Percentiles rank a stretch among this genome's conserved stretches.
Conservation (phyloP, 2,113 vertebrate genomes). For the Mungos mungo region DNA sequence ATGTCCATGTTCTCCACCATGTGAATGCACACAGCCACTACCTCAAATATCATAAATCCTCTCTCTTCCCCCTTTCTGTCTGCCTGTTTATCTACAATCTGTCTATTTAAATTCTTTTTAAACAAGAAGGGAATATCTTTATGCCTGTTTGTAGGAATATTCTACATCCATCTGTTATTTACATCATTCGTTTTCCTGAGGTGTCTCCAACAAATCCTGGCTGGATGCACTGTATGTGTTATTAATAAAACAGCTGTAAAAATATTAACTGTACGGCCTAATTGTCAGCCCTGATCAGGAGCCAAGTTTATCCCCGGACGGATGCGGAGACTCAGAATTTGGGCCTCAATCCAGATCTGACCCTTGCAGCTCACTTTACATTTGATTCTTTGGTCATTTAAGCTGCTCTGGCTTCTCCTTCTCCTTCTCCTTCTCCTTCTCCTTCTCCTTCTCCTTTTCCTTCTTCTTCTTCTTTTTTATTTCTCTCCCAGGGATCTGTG, state of each 20-base stretch:
- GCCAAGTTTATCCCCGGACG: constrained; percentile 81
- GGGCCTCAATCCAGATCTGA: constrained; percentile 81
- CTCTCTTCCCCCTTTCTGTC: constrained; percentile 68
- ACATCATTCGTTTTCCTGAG: constrained; percentile 89
- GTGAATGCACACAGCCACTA: constrained; percentile 1
- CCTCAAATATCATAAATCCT: constrained; percentile 69
- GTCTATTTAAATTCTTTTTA: constrained; percentile 85
- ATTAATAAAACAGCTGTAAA: constrained; percentile 93
- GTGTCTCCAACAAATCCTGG: constrained; percentile 90
- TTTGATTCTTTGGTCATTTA: constrained; percentile 64
- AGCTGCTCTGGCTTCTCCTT: neutral
- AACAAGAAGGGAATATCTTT: constrained; percentile 86
- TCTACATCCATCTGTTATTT: constrained; percentile 90
- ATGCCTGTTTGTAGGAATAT: constrained; percentile 85
- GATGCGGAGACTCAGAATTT: constrained; percentile 79
- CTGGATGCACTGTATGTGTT: constrained; percentile 85
- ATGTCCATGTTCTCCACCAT: constrained; percentile 37
- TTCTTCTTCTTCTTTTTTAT: too few relatives aligned
- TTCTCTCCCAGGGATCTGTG: neutral
- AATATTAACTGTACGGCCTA: constrained; percentile 88
- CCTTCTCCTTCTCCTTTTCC: too few relatives aligned
- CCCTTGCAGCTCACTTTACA: constrained; percentile 77
- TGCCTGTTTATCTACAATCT: constrained; percentile 86
- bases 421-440: too few relatives aligned
- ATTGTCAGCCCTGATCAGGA: constrained; percentile 85